Percentiles rank a stretch among this genome's conserved stretches.
These are phyloP conservation scores for Parauchenoglanis ngamensis DNA, from an alignment of 2,797 vertebrate species.

Conservation along the genomic window DNA sequence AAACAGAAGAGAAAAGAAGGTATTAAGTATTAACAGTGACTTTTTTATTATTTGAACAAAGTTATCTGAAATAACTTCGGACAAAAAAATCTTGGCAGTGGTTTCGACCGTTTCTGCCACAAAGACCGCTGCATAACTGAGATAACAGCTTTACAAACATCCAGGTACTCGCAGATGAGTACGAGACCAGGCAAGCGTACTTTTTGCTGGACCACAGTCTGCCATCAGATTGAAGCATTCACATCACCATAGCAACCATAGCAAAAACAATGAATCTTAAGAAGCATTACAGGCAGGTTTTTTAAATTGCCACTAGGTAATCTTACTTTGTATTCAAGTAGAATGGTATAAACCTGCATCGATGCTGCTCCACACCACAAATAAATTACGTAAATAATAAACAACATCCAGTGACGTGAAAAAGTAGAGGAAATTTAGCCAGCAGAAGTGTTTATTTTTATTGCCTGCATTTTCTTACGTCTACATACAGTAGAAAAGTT, in stretches of 20 bases:
- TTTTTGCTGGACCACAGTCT: background rate
- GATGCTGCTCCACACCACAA: background rate
- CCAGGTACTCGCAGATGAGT: background rate
- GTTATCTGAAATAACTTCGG: background rate
- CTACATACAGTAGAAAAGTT: background rate
- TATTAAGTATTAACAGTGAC: background rate
- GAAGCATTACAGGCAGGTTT: background rate
- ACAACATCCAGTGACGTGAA: background rate
- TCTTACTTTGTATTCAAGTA: background rate
- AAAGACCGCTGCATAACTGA: background rate
- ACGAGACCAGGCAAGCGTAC: background rate
- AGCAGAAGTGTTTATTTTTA: no score
- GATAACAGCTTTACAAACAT: background rate
- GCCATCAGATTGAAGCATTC: background rate
- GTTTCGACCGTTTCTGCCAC: background rate
- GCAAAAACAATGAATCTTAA: background rate
- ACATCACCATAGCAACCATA: background rate
- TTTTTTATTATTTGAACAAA: background rate
- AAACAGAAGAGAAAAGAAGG: constrained; percentile 61
- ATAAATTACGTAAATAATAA: background rate
- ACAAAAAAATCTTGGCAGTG: background rate
- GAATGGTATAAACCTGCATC: background rate
- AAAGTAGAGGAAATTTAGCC: no score
- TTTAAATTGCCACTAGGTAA: background rate
- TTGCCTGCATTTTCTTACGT: background rate